Conservation (phyloP, 2,888 invertebrate genomes). For the Agrochola lychnidis region DNA sequence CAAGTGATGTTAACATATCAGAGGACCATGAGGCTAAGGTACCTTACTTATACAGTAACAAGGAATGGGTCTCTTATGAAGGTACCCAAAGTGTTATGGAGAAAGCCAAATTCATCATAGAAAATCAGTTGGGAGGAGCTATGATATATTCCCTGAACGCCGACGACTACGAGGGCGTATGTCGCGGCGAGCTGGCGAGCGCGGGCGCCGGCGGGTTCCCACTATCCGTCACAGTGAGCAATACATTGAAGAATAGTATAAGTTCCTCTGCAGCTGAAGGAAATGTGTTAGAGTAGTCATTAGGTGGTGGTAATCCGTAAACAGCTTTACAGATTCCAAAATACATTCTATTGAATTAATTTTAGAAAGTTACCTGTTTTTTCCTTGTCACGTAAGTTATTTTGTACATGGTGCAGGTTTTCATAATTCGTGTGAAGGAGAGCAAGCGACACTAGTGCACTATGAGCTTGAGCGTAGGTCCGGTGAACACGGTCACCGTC, state of each 20-base stretch:
- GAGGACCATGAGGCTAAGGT: constrained; percentile 93
- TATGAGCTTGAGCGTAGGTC: constrained; percentile 43
- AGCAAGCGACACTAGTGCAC: constrained; percentile 50
- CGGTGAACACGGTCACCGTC: constrained; percentile 17
- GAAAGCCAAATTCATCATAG: constrained; percentile 93
- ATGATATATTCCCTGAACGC: constrained; percentile 96
- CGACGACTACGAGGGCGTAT: constrained; percentile 93
- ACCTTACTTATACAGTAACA: constrained; percentile 93
- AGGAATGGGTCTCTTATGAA: constrained; percentile 96
- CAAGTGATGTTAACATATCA: constrained; percentile 83
- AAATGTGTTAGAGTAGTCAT: constrained; percentile 4
- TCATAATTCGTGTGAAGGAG: constrained; percentile 75
- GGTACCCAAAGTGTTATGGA: constrained; percentile 92
- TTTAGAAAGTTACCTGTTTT: constrained; percentile 81
- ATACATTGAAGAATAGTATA: constrained; percentile 63
- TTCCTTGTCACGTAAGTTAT: constrained; percentile 87
- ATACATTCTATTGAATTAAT: constrained; percentile 31
- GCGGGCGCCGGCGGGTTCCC: constrained; percentile 66
- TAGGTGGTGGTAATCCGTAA: constrained; percentile 7
- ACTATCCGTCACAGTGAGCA: constrained; percentile 73
- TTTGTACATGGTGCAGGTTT: constrained; percentile 87
- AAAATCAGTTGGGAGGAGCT: constrained; percentile 93
- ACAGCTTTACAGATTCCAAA: constrained; percentile 7
- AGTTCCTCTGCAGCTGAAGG: constrained; percentile 7
- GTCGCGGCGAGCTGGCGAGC: constrained; percentile 74